Evolutionary conservation across 2,113 vertebrate species (phyloP).

Genomic region (Neopipo cinnamomea): DNA sequence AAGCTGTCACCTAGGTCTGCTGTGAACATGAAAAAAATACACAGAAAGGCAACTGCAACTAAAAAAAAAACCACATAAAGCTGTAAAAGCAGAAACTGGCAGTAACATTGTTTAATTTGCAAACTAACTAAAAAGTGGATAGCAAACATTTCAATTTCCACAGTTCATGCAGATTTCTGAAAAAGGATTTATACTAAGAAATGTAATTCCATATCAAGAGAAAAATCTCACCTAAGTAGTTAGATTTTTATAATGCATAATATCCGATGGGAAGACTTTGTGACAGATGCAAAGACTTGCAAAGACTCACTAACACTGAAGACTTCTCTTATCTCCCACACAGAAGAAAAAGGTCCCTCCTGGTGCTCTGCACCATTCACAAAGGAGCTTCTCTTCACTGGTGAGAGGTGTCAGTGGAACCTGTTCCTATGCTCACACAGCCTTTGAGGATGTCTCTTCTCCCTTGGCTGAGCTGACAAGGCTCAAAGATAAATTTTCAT

Average conservation of each 20-base stretch:
- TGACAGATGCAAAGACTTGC: neutral
- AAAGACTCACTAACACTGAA: neutral
- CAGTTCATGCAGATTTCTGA: neutral
- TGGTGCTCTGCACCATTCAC: neutral
- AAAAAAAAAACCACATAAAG: neutral
- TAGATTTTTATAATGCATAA: neutral
- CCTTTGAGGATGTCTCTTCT: neutral
- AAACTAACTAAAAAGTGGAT: neutral
- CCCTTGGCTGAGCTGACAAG: neutral
- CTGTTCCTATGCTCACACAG: neutral
- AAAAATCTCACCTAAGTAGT: neutral
- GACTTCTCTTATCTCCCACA: neutral
- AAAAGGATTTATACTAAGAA: neutral
- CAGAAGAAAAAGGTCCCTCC: neutral
- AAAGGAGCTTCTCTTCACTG: neutral
- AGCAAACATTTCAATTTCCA: neutral
- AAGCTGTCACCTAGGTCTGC: neutral
- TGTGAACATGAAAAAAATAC: neutral
- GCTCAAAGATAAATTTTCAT: neutral
- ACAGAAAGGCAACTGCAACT: neutral
- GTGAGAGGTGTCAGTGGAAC: neutral
- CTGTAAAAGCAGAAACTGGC: neutral
- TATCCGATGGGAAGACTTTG: neutral
- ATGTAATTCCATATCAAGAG: neutral
- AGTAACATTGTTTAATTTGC: neutral